A percentile compares a stretch with the other conserved stretches of the same genome.
These are phyloP conservation scores for Copidosoma aretas DNA, from an alignment of 2,888 invertebrate species.

Conservation along the genomic window DNA sequence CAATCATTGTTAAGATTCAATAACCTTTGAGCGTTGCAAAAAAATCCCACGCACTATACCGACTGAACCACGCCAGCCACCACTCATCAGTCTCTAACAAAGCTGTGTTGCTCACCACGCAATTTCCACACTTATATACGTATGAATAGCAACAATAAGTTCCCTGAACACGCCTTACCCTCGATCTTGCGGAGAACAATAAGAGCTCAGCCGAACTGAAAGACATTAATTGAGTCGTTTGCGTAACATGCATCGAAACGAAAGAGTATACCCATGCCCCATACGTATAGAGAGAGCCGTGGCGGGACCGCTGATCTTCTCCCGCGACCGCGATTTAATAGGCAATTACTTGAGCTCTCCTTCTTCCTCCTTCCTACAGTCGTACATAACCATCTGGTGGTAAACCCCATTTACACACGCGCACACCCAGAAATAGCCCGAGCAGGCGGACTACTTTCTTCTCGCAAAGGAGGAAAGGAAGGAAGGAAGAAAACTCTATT, in stretches of 20 bases:
- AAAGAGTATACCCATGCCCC: conserved; percentile 11
- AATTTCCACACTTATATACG: no score
- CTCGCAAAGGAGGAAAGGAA: neutral
- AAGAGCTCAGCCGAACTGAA: conserved; percentile 13
- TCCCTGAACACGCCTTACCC: neutral
- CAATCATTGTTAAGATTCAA: no score
- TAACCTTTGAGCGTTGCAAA: no score
- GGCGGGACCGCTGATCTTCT: neutral
- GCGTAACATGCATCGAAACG: conserved; percentile 34
- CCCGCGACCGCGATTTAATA: conserved; percentile 29
- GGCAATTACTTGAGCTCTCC: conserved; percentile 35
- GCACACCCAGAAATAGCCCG: no score
- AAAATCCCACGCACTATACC: no score
- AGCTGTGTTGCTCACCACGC: neutral
- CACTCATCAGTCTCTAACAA: no score
- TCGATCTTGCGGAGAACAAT: neutral
- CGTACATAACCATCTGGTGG: conserved; percentile 1
- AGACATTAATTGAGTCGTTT: conserved; percentile 35
- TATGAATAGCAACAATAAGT: neutral
- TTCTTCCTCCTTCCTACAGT: conserved; percentile 6
- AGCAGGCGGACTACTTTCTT: neutral
- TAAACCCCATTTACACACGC: neutral
- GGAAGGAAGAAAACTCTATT: neutral
- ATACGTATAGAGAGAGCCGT: neutral
- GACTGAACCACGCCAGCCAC: no score